Evolutionary conservation across 92 coral and sea anemone genomes (phyloP), one percentile per base, ranked within the genome.

Genomic region (Porites evermanni): DNA sequence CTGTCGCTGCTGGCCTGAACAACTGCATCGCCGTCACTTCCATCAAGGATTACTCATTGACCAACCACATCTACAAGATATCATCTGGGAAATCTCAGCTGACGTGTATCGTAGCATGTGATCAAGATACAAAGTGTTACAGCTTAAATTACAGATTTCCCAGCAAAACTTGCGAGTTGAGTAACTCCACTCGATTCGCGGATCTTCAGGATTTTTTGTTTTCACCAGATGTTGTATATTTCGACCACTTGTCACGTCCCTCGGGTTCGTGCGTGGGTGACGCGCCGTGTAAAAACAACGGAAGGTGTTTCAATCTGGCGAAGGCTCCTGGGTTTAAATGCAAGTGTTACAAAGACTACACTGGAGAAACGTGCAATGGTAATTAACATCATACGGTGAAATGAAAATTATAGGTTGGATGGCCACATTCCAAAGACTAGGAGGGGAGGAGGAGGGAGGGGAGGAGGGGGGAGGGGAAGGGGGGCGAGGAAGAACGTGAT

Each of bases 161-260:
- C 74, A 74, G 64, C 52, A 87, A 83, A 16, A 87, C 82, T 1
- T 93, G 96, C 67, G 96, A 89, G 86, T 84, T 93, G 26, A 93
- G 92, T 67, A 85, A 90, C 76, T 82, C 82, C 18, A 86, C 94
- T 66, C 89, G 95, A 20, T 85, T 59, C 23, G 67, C 91, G 1
- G 85, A 88, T 79, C 98, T 89, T 51, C 64, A 21, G 18, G 74
- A 85, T 13, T 85, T 94, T 70, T 56, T 50, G 50, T 90, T 80
- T 44, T 85, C 86, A 20, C 92, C 91, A 11, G 91, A 86, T 19
- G 78, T 86, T 14, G 84, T 92, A 9, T 88, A 94, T 66, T 70
- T 92, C 38, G 98, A 94, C 44, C 98, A 94, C 85, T 88, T 88
- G 10, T 81, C 88, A 60, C 91, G 98, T 71, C 98, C 95, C 32